These are phyloP conservation scores for Plumapathes pennacea DNA, from an alignment of 92 coral and sea anemone species.

Conservation along the genomic window DNA sequence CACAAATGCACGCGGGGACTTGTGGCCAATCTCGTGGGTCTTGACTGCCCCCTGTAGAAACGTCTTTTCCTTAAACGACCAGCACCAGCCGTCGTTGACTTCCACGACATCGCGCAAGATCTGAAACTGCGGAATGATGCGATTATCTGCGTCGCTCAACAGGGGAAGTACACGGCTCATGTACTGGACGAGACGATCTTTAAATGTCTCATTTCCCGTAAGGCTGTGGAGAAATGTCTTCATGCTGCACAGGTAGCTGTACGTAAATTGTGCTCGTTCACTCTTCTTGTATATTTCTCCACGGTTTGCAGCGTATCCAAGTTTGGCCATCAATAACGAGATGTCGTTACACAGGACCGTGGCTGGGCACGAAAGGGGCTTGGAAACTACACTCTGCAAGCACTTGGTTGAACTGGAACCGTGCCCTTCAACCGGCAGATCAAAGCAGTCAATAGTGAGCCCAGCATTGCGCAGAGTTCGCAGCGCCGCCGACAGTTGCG, in stretches of 20 bases:
- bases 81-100: slow-evolving; percentile 32
- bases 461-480: slow-evolving; percentile 21
- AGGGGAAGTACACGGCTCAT: slow-evolving; percentile 17
- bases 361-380: slow-evolving; percentile 34
- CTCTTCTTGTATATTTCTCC: slow-evolving; percentile 35
- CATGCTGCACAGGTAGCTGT: slow-evolving; percentile 22
- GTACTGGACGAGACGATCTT: slow-evolving; percentile 43
- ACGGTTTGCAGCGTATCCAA: slow-evolving; percentile 3
- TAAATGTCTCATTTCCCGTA: slow-evolving; percentile 36
- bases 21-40: slow-evolving; percentile 17
- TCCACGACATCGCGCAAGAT: slow-evolving; percentile 27
- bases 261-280: slow-evolving; percentile 7
- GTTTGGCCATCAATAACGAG: slow-evolving; percentile 10
- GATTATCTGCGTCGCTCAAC: slow-evolving; percentile 28
- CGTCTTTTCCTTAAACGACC: slow-evolving; percentile 4
- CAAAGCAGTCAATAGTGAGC: slow-evolving; percentile 10
- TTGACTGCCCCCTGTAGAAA: slow-evolving; percentile 8
- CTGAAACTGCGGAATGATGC: slow-evolving; percentile 10
- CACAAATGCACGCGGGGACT: no score
- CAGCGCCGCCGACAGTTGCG: no score
- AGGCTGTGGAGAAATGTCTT: slow-evolving; percentile 39
- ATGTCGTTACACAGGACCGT: slow-evolving; percentile 47
- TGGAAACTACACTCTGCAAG: not conserved
- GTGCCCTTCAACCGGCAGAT: slow-evolving; percentile 7
- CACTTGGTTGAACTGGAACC: not conserved